Base-by-base conservation (phyloP, 2,797 vertebrate species). In the Sebastes hubbsi region DNA sequence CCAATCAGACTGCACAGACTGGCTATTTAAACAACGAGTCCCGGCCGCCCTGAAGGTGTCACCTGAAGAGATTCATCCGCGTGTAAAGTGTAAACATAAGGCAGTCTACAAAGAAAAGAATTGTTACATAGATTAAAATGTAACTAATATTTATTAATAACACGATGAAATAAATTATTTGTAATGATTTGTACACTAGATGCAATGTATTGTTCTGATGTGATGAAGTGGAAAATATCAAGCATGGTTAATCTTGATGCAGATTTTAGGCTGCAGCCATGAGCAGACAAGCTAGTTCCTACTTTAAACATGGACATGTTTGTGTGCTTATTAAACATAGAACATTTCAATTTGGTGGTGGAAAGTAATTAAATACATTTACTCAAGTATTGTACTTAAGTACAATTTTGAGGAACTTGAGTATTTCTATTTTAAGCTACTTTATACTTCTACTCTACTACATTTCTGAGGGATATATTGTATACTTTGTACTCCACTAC, bases 51-150 rank as follows among this genome's bases (percentile, higher is more conserved):
- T 90, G 88, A 95, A 92, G 94, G 96, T 96, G 96, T 97, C 97
- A 98, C 97, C 97, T 98, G 97, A 92, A 80, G 11, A 42, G 95
- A 97, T 97, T 85, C 95, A 87, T 99, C 96, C 98, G 98, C 98
- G 85, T 92, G 27, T 32, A 32, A 91, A 97, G 96, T 64, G 80
- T 98, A 98, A 98, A 98, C 96, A 97, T 72, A 91, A 79, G 30
- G 59, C 72, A 72, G 27, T 29, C 34, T 24, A 81, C 75, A 80
- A 88, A 72, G 77, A 62, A 52, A 7, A 78, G 49, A 34, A 38
- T 5, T 42, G 29, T 75, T 59, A 13, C 6, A 59, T 9, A 58
- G 6, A n/a, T 27, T 29, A 9, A 5, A 3, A 22, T 2, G 7
- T 46, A 52, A 20, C 20, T 14, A 5, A 18, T 8, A 5, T 77